Base-by-base conservation (phyloP, 2,888 invertebrate species). In the Rotaria sp. region DNA sequence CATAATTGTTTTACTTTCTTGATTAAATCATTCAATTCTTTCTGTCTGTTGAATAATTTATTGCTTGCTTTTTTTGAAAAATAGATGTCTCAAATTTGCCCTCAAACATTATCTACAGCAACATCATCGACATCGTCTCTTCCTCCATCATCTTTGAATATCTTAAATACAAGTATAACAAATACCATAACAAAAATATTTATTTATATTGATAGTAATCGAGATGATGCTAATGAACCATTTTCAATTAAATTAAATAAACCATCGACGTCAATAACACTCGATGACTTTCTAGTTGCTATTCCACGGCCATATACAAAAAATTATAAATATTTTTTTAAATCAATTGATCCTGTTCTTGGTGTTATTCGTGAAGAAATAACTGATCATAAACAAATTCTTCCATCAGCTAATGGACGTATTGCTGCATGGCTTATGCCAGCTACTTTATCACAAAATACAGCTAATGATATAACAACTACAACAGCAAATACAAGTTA, bases 401-500 rank as follows among this genome's bases (percentile, higher is more conserved):
- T 80, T 38, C 80, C 80, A 13, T 80, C 80, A 45, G 41, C 45
- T 41, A 41, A 80, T 45, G 80, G 86, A 15, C 74, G 85, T 38
- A 85, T 85, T 30, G 85, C 85, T 41, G 85, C 80, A 1, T 86
- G 86, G 86, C 84, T 86, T 10, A 59, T 85, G 45, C 80, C 80
- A 45, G 80, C 80, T 80, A 8, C 15, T 45, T 41, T 45, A 80
- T 24, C 26, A 80, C 41, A 80, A 26, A 45, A 45, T n/a, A 80
- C 80, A n/a, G 13, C 41, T 3, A 80, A 80, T 80, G 45, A 80
- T 15, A 80, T 41, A 45, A 45, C 80, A 80, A 80, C 80, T n/a
- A 45, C 45, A 45, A 45, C 41, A 45, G 45, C 24, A 45, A 80
- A 45, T n/a, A 41, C 41, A n/a, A 41, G 45, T n/a, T 45, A 41